Evolutionary conservation across 2,113 vertebrate species (phyloP).

Genomic region (Microcebus murinus): DNA sequence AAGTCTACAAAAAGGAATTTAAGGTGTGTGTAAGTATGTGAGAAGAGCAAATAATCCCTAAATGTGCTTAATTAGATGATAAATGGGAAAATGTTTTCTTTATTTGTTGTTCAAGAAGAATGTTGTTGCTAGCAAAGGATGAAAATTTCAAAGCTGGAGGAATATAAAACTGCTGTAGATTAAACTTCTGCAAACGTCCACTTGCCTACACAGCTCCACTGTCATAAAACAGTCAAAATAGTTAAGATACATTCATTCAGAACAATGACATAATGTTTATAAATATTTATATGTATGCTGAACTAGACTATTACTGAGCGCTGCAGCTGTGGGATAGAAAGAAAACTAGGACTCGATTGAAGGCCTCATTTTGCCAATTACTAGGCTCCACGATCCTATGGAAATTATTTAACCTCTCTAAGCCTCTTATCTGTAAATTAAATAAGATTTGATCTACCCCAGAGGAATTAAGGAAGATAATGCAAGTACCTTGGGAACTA

Average conservation of each 20-base stretch:
- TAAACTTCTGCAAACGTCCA: not conserved
- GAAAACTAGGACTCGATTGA: not conserved
- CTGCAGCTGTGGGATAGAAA: slow-evolving; percentile 52
- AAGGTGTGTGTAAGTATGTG: slow-evolving; percentile 47
- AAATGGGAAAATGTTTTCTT: slow-evolving; percentile 65
- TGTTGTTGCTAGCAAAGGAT: slow-evolving; percentile 67
- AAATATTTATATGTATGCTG: slow-evolving; percentile 61
- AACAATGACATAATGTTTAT: slow-evolving; percentile 57
- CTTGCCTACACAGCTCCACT: not conserved
- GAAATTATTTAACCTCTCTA: not conserved
- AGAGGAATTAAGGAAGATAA: not conserved
- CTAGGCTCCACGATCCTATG: not conserved
- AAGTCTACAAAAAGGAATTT: slow-evolving; percentile 57
- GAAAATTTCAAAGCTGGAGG: slow-evolving; percentile 29
- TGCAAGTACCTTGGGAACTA: not conserved
- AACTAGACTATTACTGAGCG: not conserved
- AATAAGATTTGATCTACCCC: not conserved
- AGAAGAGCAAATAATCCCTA: slow-evolving; percentile 63
- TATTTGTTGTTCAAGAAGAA: slow-evolving; percentile 59
- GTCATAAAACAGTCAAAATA: slow-evolving; percentile 47
- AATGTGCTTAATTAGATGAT: slow-evolving; percentile 61
- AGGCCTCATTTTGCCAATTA: slow-evolving; percentile 7
- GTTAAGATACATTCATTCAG: not conserved
- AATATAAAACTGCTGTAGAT: slow-evolving; percentile 55
- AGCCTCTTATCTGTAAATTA: not conserved